These are phyloP conservation scores for Ceyx melanurus DNA, from an alignment of 2,113 vertebrate genomes.

Conservation along the genomic window DNA sequence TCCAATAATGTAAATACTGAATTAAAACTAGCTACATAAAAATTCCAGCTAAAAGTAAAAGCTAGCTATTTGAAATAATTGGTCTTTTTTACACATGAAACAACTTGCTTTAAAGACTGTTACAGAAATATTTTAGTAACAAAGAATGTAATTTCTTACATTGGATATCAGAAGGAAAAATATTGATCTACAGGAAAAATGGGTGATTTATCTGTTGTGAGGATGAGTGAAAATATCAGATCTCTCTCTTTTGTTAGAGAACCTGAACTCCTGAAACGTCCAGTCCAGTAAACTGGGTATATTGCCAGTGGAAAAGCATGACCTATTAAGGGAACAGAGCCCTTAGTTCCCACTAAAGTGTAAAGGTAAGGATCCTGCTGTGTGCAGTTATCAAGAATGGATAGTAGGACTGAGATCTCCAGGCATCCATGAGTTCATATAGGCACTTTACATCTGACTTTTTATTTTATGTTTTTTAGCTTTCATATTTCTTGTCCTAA, in stretches of 20 bases:
- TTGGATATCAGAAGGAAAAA: neutral
- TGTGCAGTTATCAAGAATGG: neutral
- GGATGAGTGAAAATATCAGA: neutral
- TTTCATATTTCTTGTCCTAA: neutral
- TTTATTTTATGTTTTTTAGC: neutral
- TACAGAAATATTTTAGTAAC: neutral
- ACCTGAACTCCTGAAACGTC: neutral
- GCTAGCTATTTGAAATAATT: neutral
- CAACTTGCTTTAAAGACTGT: neutral
- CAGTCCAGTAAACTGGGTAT: neutral
- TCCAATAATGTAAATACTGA: neutral
- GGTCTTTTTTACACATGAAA: neutral
- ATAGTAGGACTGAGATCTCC: neutral
- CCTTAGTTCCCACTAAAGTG: neutral
- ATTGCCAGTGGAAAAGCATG: neutral
- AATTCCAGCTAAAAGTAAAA: neutral
- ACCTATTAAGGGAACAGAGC: neutral
- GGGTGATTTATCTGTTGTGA: neutral
- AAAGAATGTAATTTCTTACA: accelerated
- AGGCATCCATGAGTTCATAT: neutral
- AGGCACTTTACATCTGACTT: neutral
- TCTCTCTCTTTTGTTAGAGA: neutral
- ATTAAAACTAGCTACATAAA: neutral
- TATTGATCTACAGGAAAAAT: neutral
- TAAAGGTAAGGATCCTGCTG: neutral